These are phyloP conservation scores for Cephus spinipes DNA, from an alignment of 2,888 invertebrate species.

Conservation along the genomic window DNA sequence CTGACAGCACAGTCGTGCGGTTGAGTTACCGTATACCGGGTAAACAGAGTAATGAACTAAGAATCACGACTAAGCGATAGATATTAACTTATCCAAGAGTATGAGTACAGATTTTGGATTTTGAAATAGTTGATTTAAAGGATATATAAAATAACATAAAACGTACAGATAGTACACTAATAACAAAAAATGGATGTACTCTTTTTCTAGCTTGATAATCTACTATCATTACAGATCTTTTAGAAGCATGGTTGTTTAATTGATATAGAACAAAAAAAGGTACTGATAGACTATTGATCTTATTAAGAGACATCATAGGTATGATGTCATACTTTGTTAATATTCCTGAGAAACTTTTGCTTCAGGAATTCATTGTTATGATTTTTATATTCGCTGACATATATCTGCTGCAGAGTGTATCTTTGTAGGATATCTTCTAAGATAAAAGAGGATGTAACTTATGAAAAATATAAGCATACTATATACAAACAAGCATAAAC, in stretches of 20 bases:
- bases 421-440: background rate
- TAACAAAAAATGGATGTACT: background rate
- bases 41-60: background rate
- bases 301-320: background rate
- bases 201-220: background rate
- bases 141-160: background rate
- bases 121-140: background rate
- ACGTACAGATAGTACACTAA: background rate
- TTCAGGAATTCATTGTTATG: background rate
- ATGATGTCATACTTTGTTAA: background rate
- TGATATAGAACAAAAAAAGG: background rate
- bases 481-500: background rate
- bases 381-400: background rate
- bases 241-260: background rate
- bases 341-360: background rate
- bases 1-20: background rate
- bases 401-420: background rate
- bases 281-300: background rate
- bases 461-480: background rate
- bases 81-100: background rate
- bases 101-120: background rate
- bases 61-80: background rate
- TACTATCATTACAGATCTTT: background rate
- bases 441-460: background rate
- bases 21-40: background rate